phyloP scores from a whole-genome alignment of 2,113 vertebrate genomes.

The Porphyrio hochstetteri region DNA sequence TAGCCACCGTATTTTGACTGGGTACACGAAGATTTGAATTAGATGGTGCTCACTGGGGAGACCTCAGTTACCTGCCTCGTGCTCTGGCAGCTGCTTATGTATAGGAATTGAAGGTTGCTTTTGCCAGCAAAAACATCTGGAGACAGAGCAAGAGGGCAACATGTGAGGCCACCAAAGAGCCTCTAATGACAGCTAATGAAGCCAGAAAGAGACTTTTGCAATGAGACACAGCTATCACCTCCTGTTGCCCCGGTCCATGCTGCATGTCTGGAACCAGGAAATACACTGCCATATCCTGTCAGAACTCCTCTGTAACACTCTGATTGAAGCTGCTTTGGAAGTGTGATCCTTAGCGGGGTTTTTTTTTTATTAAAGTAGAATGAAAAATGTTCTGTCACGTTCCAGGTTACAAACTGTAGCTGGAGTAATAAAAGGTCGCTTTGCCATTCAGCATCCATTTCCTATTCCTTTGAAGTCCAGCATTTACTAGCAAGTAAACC shows the following conservation, averaged over 20 bases:
- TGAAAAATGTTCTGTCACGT: constrained; percentile 55
- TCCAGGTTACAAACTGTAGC: constrained; percentile 54
- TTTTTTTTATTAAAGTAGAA: not conserved
- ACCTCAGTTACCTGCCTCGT: not conserved
- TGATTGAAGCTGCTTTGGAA: constrained; percentile 15
- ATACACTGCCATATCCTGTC: not conserved
- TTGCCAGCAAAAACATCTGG: not conserved
- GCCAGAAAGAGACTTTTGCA: not conserved
- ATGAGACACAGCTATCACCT: not conserved
- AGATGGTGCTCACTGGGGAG: not conserved
- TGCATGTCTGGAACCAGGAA: not conserved
- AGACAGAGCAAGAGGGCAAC: not conserved
- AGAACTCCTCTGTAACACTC: not conserved
- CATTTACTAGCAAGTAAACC: constrained; percentile 46
- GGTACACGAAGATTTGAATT: not conserved
- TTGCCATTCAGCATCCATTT: constrained; percentile 65
- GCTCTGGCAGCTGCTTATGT: not conserved
- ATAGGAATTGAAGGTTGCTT: not conserved
- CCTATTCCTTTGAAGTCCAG: constrained; percentile 61
- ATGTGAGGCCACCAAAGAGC: not conserved
- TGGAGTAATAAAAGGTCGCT: constrained; percentile 61
- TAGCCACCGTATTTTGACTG: not conserved
- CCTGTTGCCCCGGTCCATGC: not conserved
- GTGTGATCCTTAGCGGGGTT: not conserved
- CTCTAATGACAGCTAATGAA: constrained; percentile 9